A percentile compares a stretch with the other conserved stretches of the same genome.
Conservation (phyloP, 2,113 vertebrate genomes). For the Otocyon megalotis region DNA sequence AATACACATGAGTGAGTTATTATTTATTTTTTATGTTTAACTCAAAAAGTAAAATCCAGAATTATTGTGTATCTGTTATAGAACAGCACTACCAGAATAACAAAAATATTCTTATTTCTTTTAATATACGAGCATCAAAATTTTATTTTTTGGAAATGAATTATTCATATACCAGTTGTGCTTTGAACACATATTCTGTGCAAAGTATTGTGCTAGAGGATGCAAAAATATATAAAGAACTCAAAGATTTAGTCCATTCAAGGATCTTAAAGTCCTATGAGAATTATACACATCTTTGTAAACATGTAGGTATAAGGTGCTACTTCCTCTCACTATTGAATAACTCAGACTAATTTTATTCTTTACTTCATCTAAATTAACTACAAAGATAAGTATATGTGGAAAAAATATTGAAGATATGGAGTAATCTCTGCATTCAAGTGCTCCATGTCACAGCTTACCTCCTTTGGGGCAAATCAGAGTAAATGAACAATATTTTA, state of each 20-base stretch:
- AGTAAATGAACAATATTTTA: background rate
- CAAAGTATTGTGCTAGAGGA: background rate
- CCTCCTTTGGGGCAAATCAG: background rate
- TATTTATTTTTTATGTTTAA: background rate
- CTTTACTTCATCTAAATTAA: background rate
- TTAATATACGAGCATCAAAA: background rate
- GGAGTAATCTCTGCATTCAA: background rate
- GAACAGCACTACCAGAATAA: slow-evolving; percentile 26
- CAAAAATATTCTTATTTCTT: slow-evolving; percentile 20
- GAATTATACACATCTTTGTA: background rate
- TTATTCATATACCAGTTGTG: slow-evolving; percentile 44
- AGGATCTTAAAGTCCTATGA: background rate
- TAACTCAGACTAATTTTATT: slow-evolving; percentile 13
- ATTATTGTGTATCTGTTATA: background rate
- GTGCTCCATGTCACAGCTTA: background rate
- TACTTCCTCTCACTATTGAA: background rate
- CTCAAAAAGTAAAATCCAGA: slow-evolving; percentile 47
- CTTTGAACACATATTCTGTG: slow-evolving; percentile 5
- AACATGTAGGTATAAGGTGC: background rate
- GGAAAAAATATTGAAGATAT: background rate
- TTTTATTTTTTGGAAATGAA: slow-evolving; percentile 24
- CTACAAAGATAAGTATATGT: background rate
- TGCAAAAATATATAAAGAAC: background rate
- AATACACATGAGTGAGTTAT: background rate
- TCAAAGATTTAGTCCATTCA: background rate